Percentiles rank a stretch among this genome's conserved stretches.
phyloP scores from a whole-genome alignment of 30 jellyfish, hydroid and myxozoan genomes.

The Turritopsis rubra region DNA sequence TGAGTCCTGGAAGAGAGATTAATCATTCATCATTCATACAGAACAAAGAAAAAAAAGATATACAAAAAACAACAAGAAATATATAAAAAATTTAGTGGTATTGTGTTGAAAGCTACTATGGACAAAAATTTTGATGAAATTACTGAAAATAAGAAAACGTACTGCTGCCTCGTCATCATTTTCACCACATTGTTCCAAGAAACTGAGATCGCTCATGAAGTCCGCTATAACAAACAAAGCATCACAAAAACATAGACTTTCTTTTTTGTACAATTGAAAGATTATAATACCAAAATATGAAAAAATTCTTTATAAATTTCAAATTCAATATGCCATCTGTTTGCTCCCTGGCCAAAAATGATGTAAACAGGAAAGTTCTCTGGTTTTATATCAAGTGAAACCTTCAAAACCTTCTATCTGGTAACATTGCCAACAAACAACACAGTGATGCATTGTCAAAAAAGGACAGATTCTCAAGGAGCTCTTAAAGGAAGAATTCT shows the following conservation, averaged over 20 bases:
- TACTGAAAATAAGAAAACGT: neutral
- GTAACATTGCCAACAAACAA: no score
- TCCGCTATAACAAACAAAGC: conserved; percentile 37
- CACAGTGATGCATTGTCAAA: no score
- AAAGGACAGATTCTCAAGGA: no score
- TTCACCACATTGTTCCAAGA: conserved; percentile 77
- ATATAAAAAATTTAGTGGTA: neutral
- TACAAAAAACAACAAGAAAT: neutral
- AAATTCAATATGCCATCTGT: no score
- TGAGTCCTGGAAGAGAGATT: neutral
- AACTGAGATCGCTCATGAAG: conserved; percentile 63
- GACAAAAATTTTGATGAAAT: neutral
- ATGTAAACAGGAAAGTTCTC: no score
- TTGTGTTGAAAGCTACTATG: neutral
- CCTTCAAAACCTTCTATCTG: no score
- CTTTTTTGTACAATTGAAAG: neutral
- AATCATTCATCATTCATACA: neutral
- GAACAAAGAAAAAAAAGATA: no score
- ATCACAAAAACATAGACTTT: neutral
- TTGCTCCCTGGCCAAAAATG: no score
- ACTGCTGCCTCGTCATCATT: conserved; percentile 71
- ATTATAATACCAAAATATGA: no score
- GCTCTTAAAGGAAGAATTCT: no score
- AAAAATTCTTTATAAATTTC: no score
- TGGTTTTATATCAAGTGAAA: no score